These are phyloP conservation scores for Drosophila sordidapex DNA, from an alignment of 2,888 invertebrate genomes.

Conservation along the genomic window DNA sequence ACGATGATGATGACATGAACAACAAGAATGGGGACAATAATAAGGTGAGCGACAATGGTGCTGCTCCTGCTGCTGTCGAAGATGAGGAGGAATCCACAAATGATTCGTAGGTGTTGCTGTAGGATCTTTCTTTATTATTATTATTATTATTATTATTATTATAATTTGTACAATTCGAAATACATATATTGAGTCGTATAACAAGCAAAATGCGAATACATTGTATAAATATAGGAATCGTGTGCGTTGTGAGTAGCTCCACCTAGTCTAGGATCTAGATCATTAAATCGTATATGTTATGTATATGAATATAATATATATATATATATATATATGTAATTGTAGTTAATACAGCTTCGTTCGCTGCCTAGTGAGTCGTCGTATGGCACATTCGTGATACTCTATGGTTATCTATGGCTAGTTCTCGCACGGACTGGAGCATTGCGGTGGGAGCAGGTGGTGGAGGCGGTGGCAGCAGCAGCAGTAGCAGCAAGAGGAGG, in stretches of 20 bases:
- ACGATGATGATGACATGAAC: neutral
- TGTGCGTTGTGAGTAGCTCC: constrained; percentile 54
- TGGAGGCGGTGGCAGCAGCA: constrained; percentile 14
- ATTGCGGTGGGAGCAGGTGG: constrained; percentile 41
- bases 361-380: constrained; percentile 55
- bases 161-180: constrained; percentile 71
- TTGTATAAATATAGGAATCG: constrained; percentile 79
- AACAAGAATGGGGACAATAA: neutral
- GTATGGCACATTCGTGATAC: constrained; percentile 80
- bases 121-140: constrained; percentile 26
- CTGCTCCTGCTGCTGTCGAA: neutral
- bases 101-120: constrained; percentile 37
- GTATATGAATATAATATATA: constrained; percentile 28
- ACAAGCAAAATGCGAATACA: constrained; percentile 79
- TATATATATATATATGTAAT: constrained; percentile 53
- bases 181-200: constrained; percentile 68
- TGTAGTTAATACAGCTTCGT: constrained; percentile 67
- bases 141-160: constrained; percentile 12
- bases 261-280: constrained; percentile 35
- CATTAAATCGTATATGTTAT: constrained; percentile 30
- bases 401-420: constrained; percentile 28
- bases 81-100: constrained; percentile 28
- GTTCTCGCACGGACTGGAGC: constrained; percentile 11
- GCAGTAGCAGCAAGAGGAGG: constrained; percentile 13
- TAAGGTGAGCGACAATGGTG: neutral